Percentiles rank a stretch among this genome's conserved stretches.
These are phyloP conservation scores for Diuraphis noxia DNA, from an alignment of 1,140 invertebrate genomes.

Conservation along the genomic window DNA sequence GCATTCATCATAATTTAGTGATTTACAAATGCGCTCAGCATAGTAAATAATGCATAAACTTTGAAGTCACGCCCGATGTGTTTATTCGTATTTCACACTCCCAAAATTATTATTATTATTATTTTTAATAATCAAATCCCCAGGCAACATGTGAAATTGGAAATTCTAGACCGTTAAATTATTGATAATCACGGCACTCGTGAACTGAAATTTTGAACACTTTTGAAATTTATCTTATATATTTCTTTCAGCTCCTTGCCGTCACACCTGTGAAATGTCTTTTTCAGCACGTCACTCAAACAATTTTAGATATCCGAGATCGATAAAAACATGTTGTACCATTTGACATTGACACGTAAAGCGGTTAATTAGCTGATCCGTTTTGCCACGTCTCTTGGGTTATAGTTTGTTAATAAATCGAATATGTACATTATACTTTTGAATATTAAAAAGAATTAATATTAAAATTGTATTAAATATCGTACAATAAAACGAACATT, in stretches of 20 bases:
- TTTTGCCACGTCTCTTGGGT: background rate
- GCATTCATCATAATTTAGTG: background rate
- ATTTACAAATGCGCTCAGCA: background rate
- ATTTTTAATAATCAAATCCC: background rate
- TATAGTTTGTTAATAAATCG: background rate
- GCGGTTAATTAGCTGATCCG: background rate
- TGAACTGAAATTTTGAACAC: too few relatives aligned
- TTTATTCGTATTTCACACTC: background rate
- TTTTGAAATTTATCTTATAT: background rate
- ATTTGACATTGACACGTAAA: background rate
- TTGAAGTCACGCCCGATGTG: background rate
- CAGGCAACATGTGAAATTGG: background rate
- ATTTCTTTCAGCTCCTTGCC: background rate
- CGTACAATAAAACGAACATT: background rate
- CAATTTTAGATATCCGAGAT: background rate
- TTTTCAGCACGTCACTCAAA: background rate
- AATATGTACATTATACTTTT: background rate
- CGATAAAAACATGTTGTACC: background rate
- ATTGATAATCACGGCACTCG: background rate
- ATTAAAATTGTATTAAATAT: background rate
- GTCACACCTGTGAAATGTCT: background rate
- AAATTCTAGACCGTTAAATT: background rate
- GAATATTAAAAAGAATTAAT: background rate
- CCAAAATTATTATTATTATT: background rate
- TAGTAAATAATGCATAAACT: background rate